A percentile compares a stretch with the other conserved stretches of the same genome.
phyloP scores from a whole-genome alignment of 2,113 vertebrate species.

The Sakesphorus luctuosus region DNA sequence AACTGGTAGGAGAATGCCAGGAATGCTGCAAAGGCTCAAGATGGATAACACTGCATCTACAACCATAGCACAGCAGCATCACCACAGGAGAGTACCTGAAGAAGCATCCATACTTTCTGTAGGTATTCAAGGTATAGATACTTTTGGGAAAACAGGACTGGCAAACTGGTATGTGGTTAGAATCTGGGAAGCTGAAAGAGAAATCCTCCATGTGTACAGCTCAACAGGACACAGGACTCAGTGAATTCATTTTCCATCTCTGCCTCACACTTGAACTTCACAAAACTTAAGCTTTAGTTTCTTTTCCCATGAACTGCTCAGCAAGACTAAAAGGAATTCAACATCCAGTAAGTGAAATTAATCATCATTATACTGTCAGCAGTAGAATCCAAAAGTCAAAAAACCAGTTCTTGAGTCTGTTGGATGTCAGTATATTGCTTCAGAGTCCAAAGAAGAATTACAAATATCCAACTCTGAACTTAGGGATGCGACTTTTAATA shows the following conservation, averaged over 20 bases:
- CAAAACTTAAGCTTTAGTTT: background rate
- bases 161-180: background rate
- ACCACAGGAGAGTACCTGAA: background rate
- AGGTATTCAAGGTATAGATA: background rate
- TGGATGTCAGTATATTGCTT: background rate
- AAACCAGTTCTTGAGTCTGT: background rate
- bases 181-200: background rate
- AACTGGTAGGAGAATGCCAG: background rate
- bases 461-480: background rate
- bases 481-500: background rate
- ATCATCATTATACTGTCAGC: background rate
- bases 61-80: background rate
- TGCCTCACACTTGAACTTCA: background rate
- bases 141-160: background rate
- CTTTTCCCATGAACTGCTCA: background rate
- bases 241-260: background rate
- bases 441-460: background rate
- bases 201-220: background rate
- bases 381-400: background rate
- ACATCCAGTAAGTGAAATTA: background rate
- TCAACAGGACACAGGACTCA: background rate
- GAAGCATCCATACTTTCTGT: background rate
- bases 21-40: background rate
- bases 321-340: background rate
- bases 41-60: fast-evolving